A percentile compares a stretch with the other conserved stretches of the same genome.
phyloP scores from a whole-genome alignment of 2,797 vertebrate species.

The Xenopus petersii region DNA sequence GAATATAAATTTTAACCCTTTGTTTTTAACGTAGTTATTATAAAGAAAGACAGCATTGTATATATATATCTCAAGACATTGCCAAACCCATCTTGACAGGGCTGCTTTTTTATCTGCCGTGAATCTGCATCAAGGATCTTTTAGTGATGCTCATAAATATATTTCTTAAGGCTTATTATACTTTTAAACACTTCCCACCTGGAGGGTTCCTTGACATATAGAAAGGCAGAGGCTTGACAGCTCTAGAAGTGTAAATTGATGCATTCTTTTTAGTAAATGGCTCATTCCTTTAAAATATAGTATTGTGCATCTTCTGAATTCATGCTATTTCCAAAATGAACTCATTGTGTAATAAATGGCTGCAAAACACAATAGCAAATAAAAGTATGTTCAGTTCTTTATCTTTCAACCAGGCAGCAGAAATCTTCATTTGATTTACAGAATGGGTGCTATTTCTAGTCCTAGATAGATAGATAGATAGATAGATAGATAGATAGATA shows the following conservation, averaged over 20 bases:
- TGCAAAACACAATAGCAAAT: slow-evolving; percentile 26
- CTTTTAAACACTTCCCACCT: slow-evolving; percentile 42
- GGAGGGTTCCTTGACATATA: slow-evolving; percentile 33
- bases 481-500: too few species aligned
- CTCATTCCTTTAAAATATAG: slow-evolving; percentile 29
- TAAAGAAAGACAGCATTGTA: too few species aligned
- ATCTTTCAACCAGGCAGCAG: slow-evolving; percentile 15
- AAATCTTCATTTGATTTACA: background rate
- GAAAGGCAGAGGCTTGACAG: slow-evolving; percentile 40
- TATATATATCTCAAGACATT: too few species aligned
- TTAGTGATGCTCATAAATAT: slow-evolving; percentile 41
- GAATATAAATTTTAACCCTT: too few species aligned
- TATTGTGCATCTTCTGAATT: slow-evolving; percentile 31
- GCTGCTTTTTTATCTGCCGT: background rate
- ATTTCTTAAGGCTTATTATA: slow-evolving; percentile 46
- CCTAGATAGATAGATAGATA: too few species aligned
- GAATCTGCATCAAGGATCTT: slow-evolving; percentile 32
- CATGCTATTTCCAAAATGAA: slow-evolving; percentile 32
- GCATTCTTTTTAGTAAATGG: slow-evolving; percentile 1
- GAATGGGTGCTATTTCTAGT: too few species aligned
- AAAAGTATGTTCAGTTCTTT: slow-evolving; percentile 27
- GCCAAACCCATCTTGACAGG: too few species aligned
- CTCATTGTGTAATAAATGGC: slow-evolving; percentile 17
- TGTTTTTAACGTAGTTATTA: too few species aligned
- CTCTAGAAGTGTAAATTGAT: slow-evolving; percentile 29